Percentiles rank a stretch among this genome's conserved stretches.
These are phyloP conservation scores for Tipula vernalis DNA, from an alignment of 2,888 invertebrate species.

Conservation along the genomic window DNA sequence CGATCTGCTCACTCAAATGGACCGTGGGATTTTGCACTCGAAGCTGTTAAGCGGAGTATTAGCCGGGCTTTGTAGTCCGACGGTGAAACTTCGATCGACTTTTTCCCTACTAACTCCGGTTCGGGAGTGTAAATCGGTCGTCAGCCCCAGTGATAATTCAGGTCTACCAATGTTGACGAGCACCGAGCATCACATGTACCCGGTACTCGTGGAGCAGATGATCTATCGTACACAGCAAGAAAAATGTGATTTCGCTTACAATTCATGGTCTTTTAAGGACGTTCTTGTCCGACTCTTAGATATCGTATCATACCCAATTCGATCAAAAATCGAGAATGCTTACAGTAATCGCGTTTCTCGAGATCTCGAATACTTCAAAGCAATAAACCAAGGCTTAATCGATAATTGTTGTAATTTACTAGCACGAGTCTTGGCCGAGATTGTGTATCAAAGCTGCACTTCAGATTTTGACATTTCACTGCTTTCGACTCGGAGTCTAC, in stretches of 20 bases:
- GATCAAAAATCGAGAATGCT: conserved; percentile 34
- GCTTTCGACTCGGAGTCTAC: conserved; percentile 54
- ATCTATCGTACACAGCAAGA: conserved; percentile 49
- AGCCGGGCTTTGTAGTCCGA: conserved; percentile 71
- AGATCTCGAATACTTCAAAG: conserved; percentile 29
- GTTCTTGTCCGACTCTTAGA: conserved; percentile 71
- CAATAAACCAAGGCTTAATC: conserved; percentile 41
- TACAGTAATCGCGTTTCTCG: conserved; percentile 31
- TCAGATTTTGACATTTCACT: conserved; percentile 42
- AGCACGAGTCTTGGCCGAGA: conserved; percentile 75
- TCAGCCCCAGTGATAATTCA: conserved; percentile 57
- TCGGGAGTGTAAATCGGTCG: conserved; percentile 35
- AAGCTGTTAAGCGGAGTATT: conserved; percentile 66
- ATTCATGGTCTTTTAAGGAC: conserved; percentile 50
- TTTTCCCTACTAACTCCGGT: conserved; percentile 52
- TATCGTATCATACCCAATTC: conserved; percentile 69
- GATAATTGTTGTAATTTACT: conserved; percentile 63
- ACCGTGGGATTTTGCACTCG: conserved; percentile 32
- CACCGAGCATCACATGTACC: conserved; percentile 58
- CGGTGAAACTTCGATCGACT: conserved; percentile 57
- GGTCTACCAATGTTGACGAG: conserved; percentile 53
- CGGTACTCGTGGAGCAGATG: conserved; percentile 66
- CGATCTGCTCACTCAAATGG: conserved; percentile 59
- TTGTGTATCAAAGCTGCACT: conserved; percentile 68
- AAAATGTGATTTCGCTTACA: conserved; percentile 32